A percentile compares a stretch with the other conserved stretches of the same genome.
phyloP scores from a whole-genome alignment of 2,888 invertebrate genomes.

The Iphiclides podalirius region DNA sequence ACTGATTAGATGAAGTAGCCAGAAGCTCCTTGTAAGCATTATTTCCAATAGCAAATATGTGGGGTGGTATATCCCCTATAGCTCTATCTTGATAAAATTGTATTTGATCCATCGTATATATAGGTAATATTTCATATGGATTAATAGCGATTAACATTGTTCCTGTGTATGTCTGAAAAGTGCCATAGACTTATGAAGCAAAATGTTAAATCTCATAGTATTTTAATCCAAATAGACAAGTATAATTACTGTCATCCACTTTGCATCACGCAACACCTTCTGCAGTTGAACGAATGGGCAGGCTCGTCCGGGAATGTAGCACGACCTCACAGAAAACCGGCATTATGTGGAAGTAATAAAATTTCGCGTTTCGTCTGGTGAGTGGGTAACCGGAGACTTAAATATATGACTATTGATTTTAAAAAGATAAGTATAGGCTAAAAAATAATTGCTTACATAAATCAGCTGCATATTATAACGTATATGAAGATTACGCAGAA shows the following conservation, averaged over 20 bases:
- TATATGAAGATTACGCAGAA: conserved; percentile 93
- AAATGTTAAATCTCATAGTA: too few species aligned
- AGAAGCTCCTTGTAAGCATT: conserved; percentile 92
- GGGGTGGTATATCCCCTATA: conserved; percentile 93
- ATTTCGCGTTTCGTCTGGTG: too few species aligned
- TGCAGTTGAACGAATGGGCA: too few species aligned
- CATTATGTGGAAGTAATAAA: too few species aligned
- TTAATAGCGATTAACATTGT: conserved; percentile 97
- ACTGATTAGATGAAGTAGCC: conserved; percentile 88
- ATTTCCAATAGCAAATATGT: conserved; percentile 97
- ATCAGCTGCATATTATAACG: conserved; percentile 93
- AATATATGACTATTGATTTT: too few species aligned
- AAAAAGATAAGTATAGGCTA: too few species aligned
- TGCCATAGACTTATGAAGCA: background rate
- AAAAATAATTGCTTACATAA: conserved; percentile 85
- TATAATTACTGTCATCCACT: too few species aligned
- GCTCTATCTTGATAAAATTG: conserved; percentile 89
- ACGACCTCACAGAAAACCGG: too few species aligned
- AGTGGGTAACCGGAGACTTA: too few species aligned
- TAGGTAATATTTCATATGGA: conserved; percentile 96
- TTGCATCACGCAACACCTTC: too few species aligned
- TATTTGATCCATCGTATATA: conserved; percentile 94
- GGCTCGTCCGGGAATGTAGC: too few species aligned
- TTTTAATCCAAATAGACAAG: background rate
- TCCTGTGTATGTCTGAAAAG: conserved; percentile 93